Conservation (phyloP, 2,113 vertebrate species). For the Macquaria ambigua region DNA sequence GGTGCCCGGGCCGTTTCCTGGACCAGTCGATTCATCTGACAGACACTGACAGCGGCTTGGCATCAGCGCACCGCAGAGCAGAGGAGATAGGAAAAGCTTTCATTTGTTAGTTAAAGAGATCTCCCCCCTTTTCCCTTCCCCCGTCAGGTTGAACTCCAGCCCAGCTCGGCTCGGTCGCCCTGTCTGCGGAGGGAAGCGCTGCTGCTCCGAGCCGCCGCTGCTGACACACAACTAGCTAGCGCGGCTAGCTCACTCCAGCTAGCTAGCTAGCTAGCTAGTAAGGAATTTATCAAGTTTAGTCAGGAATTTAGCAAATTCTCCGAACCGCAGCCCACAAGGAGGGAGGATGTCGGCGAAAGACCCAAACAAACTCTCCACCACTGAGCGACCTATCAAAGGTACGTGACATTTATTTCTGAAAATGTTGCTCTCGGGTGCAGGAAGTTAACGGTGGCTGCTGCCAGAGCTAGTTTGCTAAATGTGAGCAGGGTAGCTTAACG, state of each 20-base stretch:
- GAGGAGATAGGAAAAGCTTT: constrained; percentile 42
- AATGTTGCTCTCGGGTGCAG: constrained; percentile 22
- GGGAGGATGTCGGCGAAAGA: constrained; percentile 87
- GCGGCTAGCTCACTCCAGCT: constrained; percentile 77
- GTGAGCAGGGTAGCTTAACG: neutral
- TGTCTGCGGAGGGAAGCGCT: constrained; percentile 55
- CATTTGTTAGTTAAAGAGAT: constrained; percentile 48
- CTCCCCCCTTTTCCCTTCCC: constrained; percentile 39
- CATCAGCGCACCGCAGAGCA: constrained; percentile 60
- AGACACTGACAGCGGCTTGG: constrained; percentile 72
- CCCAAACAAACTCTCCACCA: constrained; percentile 86
- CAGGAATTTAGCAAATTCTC: constrained; percentile 45
- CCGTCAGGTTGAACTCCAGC: constrained; percentile 33
- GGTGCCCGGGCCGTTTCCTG: constrained; percentile 70
- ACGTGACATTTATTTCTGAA: constrained; percentile 7
- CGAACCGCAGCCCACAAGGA: constrained; percentile 33
- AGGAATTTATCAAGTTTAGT: constrained; percentile 55
- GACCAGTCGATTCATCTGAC: constrained; percentile 51
- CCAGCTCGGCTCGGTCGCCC: constrained; percentile 36
- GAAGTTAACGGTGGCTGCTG: constrained; percentile 50
- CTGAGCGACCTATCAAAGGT: constrained; percentile 91
- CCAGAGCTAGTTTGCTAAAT: constrained; percentile 33
- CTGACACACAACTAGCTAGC: constrained; percentile 67
- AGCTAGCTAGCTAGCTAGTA: constrained; percentile 78
- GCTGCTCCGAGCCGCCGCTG: constrained; percentile 39